Base-by-base conservation (phyloP, 1,140 invertebrate genomes). In the Pachyrhynchus sulphureomaculatus region DNA sequence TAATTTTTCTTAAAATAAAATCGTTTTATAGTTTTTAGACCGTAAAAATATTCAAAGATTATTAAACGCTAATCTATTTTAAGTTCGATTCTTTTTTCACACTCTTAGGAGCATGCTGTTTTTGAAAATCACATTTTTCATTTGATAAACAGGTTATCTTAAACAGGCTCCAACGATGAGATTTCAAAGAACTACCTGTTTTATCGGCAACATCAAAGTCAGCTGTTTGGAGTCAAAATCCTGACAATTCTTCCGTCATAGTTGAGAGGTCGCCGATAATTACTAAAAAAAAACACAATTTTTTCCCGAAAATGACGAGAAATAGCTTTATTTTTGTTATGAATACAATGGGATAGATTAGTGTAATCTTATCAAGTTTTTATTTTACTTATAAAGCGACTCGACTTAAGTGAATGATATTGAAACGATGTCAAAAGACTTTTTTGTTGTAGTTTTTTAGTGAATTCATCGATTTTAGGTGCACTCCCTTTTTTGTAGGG, bases 231-330 rank as follows among this genome's bases (percentile, higher is more conserved):
- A 37, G 6, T 37, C n/a, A 37, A 42, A 42, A 42, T n/a, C n/a
- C n/a, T 42, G 39, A 4, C 39, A 42, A 42, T n/a, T n/a, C n/a
- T n/a, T n/a, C n/a, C n/a, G n/a, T n/a, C n/a, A n/a, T n/a, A n/a
- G n/a, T n/a, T n/a, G n/a, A n/a, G n/a, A 42, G 39, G 39, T 42
- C 39, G 36, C n/a, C 36, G 36, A 37, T n/a, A 37, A 37, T 37
- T 18, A 4, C 8, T 42, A 5, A 42, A 20, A 20, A 18, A 18
- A 20, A 20, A n/a, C n/a, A n/a, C n/a, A n/a, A n/a, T n/a, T n/a
- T n/a, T n/a, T n/a, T n/a, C n/a, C n/a, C n/a, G n/a, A n/a, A n/a
- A 2, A 3, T 8, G 1, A 12, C 15, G 18, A 42, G 17, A 21
- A 42, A 42, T 18, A 42, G 2, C 5, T 32, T 21, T 4, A 42